Evolutionary conservation across 64 coral and sea anemone genomes (phyloP), one percentile per base, ranked within the genome.

Genomic region (Pocillopora damicornis): DNA sequence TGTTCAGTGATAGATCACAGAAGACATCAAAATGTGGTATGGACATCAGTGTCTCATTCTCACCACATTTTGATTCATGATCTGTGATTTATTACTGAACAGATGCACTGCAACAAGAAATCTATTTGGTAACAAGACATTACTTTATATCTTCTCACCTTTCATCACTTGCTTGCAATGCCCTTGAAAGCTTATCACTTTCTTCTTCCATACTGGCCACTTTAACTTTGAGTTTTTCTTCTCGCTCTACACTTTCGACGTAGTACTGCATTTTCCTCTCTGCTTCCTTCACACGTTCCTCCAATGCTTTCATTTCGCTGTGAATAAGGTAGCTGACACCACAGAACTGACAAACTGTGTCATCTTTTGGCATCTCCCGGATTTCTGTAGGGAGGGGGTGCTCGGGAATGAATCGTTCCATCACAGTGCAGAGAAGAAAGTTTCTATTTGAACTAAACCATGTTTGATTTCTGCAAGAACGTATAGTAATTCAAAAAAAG

Each of bases 291-390:
- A 99, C 91, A 14, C 90, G 82, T 26, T 95, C 86, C 79, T 95
- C 87, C 13, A 99, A 80, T 61, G 93, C 93, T 63, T 99, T 99
- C 93, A 99, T 93, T 81, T 99, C 97, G 88, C 89, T 99, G 63
- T 99, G 97, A 14, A 99, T 99, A 11, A 99, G 87, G 77, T 99
- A 99, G 74, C 97, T 99, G n/a, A 99, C 97, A 76, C 97, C 97
- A 91, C 97, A 99, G 37, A 99, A 99, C 67, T 99, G 93, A 81
- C 97, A 99, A 0, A 99, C 97, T 26, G 97, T 99, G 60, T 99
- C 97, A 68, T 99, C 97, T 79, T 69, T 81, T 15, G 90, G 81
- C 97, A 99, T 99, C 3, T 80, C 30, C 59, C 93, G 97, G 30
- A 99, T 99, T 87, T 95, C 97, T 61, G 88, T 61, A 13, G 97